Base-by-base conservation (phyloP, 2,888 invertebrate genomes). In the Drosophila cracens region DNA sequence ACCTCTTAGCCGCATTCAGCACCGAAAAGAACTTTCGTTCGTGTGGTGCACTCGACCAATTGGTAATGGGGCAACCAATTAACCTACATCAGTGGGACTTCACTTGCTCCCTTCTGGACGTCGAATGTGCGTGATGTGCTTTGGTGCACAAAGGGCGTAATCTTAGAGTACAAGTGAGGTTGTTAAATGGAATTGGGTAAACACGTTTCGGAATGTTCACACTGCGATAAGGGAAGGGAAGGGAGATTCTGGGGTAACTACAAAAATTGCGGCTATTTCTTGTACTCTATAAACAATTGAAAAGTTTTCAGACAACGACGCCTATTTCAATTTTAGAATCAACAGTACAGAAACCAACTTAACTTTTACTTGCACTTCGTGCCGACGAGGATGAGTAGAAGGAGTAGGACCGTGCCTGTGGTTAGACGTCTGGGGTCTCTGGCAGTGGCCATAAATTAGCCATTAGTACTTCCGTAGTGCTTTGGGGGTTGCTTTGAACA, bases 401-500 rank as follows among this genome's bases (percentile, higher is more conserved):
- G 40, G 29, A 43, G 29, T 21, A 43, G 57, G 57, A 57, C 31
- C 31, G 61, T 79, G 61, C 70, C 71, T 79, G 90, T 56, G 86
- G 89, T 72, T 70, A 69, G 79, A 62, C 64, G 80, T 63, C 63
- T 70, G 59, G 66, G 63, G 67, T 53, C 70, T 76, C 64, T 53
- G 74, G 61, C 74, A 76, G 75, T 82, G 87, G 83, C 92, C 92
- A 91, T 92, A 92, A 91, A 91, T 92, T 91, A 92, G 82, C 85
- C 83, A 90, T 84, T 80, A 84, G 75, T 68, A 75, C 86, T 91
- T 91, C 91, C 91, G 91, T 74, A 68, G 71, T 67, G 56, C 65
- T 54, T 66, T 56, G 62, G 82, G 63, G 82, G 87, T 71, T 72
- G 70, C 78, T 73, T 73, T 57, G 73, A 81, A 87, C 82, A 81